Percentiles rank a stretch among this genome's conserved stretches.
phyloP scores from a whole-genome alignment of 2,113 vertebrate species.

The Lophochroa leadbeateri region DNA sequence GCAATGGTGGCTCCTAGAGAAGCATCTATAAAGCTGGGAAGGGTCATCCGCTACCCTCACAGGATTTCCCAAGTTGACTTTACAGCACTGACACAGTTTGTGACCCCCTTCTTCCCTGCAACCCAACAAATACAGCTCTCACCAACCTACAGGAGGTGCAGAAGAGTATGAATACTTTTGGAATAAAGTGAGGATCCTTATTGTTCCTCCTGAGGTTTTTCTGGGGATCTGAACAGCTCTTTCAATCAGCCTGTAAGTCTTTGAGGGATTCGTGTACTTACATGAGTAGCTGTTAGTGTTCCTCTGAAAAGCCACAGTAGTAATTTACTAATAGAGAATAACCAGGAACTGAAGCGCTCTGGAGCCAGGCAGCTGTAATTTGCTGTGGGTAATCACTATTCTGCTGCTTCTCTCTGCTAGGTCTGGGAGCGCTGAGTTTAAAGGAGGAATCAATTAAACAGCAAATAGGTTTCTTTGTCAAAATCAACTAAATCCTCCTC shows the following conservation, averaged over 20 bases:
- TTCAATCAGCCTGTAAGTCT: neutral
- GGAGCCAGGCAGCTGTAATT: slow-evolving; percentile 27
- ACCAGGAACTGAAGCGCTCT: neutral
- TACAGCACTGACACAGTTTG: neutral
- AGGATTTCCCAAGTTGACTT: neutral
- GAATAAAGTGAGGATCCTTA: neutral
- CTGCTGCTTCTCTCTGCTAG: slow-evolving; percentile 49
- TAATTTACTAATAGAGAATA: slow-evolving; percentile 43
- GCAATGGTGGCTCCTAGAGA: neutral
- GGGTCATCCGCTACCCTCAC: neutral
- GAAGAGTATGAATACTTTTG: neutral
- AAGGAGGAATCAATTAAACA: slow-evolving; percentile 80
- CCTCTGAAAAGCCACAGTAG: slow-evolving; percentile 12
- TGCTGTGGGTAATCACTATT: slow-evolving; percentile 64
- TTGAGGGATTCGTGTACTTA: neutral
- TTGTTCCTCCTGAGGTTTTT: neutral
- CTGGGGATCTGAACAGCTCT: neutral
- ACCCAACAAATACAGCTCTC: neutral
- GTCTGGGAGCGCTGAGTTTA: slow-evolving; percentile 68
- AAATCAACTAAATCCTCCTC: slow-evolving; percentile 65
- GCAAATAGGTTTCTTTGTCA: slow-evolving; percentile 81
- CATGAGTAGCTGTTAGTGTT: neutral
- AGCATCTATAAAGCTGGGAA: neutral
- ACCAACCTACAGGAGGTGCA: neutral
- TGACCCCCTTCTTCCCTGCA: neutral